phyloP scores from a whole-genome alignment of 2,113 vertebrate genomes.

The Gobiocypris rarus region DNA sequence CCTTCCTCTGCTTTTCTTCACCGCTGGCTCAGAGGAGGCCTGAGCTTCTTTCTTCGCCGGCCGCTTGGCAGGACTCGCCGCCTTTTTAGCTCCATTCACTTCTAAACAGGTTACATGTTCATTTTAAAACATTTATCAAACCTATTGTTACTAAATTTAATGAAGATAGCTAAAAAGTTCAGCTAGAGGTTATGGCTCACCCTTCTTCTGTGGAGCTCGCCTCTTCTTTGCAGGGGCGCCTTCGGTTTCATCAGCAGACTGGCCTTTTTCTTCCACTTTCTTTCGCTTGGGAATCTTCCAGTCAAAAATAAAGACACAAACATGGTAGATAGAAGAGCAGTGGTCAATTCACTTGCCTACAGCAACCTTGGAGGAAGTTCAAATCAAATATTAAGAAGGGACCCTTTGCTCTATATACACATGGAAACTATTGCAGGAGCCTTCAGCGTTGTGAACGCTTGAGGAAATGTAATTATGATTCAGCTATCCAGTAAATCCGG shows the following conservation, averaged over 20 bases:
- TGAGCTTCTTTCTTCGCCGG: slow-evolving; percentile 58
- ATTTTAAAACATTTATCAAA: not conserved
- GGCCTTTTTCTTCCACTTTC: slow-evolving; percentile 37
- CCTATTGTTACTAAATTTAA: not conserved
- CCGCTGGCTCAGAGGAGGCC: slow-evolving; percentile 55
- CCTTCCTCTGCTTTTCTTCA: slow-evolving; percentile 56
- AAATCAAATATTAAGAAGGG: slow-evolving; percentile 52
- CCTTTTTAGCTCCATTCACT: slow-evolving; percentile 59
- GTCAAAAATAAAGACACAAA: not conserved
- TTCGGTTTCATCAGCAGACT: slow-evolving; percentile 49
- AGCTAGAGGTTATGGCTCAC: slow-evolving; percentile 16
- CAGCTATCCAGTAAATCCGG: slow-evolving; percentile 27
- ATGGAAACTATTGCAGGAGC: slow-evolving; percentile 34
- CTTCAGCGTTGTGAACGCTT: slow-evolving; percentile 31
- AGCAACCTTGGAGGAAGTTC: slow-evolving; percentile 40
- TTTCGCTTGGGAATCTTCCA: slow-evolving; percentile 67
- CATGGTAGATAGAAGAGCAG: not conserved
- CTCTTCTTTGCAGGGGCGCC: slow-evolving; percentile 63
- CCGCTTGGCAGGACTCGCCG: slow-evolving; percentile 41
- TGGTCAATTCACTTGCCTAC: slow-evolving; percentile 52
- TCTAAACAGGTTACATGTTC: slow-evolving; percentile 48
- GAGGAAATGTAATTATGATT: slow-evolving; percentile 51
- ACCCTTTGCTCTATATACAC: slow-evolving; percentile 32
- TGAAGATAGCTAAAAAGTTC: not conserved
- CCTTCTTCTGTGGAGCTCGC: slow-evolving; percentile 56